Percentiles rank a stretch among this genome's conserved stretches.
Evolutionary conservation across 2,113 vertebrate species (phyloP).

Genomic region (Scytalopus superciliaris): DNA sequence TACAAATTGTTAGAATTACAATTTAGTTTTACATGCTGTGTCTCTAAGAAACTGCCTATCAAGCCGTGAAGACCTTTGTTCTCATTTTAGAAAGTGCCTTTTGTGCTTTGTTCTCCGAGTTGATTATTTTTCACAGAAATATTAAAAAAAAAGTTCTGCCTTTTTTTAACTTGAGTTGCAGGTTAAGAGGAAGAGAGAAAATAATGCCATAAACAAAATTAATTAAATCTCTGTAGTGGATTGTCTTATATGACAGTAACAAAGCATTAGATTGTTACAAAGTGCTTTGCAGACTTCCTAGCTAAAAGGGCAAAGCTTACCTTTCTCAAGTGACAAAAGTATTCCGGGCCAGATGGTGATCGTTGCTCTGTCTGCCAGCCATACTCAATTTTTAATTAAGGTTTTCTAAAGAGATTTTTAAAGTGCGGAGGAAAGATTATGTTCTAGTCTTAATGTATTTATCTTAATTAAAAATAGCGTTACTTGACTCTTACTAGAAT

Average conservation of each 20-base stretch:
- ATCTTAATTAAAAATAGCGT: background rate
- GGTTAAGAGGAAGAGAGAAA: background rate
- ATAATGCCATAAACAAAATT: background rate
- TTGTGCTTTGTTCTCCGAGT: background rate
- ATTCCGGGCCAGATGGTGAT: background rate
- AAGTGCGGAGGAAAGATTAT: background rate
- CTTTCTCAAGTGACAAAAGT: background rate
- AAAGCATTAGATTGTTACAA: background rate
- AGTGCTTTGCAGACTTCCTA: background rate
- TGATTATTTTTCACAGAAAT: background rate
- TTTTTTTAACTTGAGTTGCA: background rate
- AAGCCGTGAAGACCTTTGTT: background rate
- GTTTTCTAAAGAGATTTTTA: background rate
- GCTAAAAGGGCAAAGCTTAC: background rate
- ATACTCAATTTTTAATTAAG: background rate
- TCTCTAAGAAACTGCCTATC: background rate
- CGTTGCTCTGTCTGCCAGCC: background rate
- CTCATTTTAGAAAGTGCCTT: background rate
- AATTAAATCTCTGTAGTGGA: background rate
- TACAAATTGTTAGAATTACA: background rate
- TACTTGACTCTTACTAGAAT: background rate
- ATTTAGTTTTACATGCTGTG: fast-evolving
- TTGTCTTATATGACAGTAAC: background rate
- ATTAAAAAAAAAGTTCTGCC: background rate
- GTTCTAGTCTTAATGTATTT: background rate